Evolutionary conservation across 2,113 vertebrate genomes (phyloP).

Genomic region (Octodon degus): DNA sequence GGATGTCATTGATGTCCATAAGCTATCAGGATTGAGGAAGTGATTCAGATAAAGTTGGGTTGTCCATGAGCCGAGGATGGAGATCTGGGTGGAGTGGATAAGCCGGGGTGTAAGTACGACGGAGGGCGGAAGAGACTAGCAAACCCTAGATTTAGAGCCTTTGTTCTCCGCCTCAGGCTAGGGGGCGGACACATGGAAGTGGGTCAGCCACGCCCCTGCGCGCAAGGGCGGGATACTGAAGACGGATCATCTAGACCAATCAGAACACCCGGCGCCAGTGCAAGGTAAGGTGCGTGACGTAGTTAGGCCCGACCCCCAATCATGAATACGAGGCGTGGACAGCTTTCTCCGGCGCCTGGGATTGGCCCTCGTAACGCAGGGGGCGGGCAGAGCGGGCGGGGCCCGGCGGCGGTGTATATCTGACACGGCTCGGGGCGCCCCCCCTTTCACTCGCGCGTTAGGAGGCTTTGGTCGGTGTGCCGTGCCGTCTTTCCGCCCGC

Average conservation of each 20-base stretch:
- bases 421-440: constrained; percentile 47
- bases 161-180: constrained; percentile 52
- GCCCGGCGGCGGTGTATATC: constrained; percentile 29
- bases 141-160: background rate
- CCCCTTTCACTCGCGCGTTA: constrained; percentile 79
- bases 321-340: background rate
- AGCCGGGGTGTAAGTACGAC: fast-evolving
- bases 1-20: background rate
- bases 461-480: constrained; percentile 49
- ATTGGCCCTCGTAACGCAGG: background rate
- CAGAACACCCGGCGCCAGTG: fast-evolving
- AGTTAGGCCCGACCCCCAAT: fast-evolving
- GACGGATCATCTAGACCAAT: constrained; percentile 13
- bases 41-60: background rate
- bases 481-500: constrained; percentile 55
- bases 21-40: background rate
- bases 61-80: background rate
- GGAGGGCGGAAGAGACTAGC: fast-evolving
- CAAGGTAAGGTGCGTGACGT: background rate
- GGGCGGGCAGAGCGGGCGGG: constrained; percentile 65
- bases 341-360: fast-evolving
- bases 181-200: constrained; percentile 74
- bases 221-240: background rate
- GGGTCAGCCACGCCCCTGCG: constrained; percentile 72
- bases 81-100: background rate